Percentiles rank a stretch among this genome's conserved stretches.
Conservation (phyloP, 2,797 vertebrate species). For the Cyclura pinguis region DNA sequence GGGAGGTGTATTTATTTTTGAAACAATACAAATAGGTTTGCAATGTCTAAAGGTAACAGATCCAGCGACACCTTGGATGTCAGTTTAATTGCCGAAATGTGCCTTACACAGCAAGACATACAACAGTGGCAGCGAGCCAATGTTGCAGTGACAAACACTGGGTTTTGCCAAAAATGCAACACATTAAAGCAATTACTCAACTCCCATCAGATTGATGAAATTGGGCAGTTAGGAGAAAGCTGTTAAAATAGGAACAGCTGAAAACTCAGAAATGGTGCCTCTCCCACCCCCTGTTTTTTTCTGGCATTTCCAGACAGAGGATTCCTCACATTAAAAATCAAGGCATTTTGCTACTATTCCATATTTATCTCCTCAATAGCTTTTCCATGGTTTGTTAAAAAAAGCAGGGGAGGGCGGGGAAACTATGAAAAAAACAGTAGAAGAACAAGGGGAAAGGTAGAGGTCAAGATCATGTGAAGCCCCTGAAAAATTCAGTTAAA, state of each 20-base stretch:
- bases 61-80: neutral
- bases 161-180: constrained; percentile 31
- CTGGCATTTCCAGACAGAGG: too few species aligned
- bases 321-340: too few species aligned
- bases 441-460: too few species aligned
- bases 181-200: constrained; percentile 62
- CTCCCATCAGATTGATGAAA: constrained; percentile 64
- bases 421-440: too few species aligned
- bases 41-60: constrained; percentile 20
- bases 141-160: constrained; percentile 38
- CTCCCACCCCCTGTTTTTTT: neutral
- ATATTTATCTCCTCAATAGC: too few species aligned
- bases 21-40: constrained; percentile 9
- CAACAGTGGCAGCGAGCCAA: constrained; percentile 29
- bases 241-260: constrained; percentile 53
- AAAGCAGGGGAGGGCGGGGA: too few species aligned
- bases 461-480: too few species aligned
- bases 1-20: constrained; percentile 14
- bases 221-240: constrained; percentile 50
- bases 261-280: constrained; percentile 33
- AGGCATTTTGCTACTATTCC: too few species aligned
- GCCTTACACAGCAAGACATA: constrained; percentile 36
- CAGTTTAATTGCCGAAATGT: constrained; percentile 51
- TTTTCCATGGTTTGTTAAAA: too few species aligned
- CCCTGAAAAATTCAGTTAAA: too few species aligned